Evolutionary conservation across 2,113 vertebrate species (phyloP), one percentile per base, ranked within the genome.

Genomic region (Xenopus borealis): DNA sequence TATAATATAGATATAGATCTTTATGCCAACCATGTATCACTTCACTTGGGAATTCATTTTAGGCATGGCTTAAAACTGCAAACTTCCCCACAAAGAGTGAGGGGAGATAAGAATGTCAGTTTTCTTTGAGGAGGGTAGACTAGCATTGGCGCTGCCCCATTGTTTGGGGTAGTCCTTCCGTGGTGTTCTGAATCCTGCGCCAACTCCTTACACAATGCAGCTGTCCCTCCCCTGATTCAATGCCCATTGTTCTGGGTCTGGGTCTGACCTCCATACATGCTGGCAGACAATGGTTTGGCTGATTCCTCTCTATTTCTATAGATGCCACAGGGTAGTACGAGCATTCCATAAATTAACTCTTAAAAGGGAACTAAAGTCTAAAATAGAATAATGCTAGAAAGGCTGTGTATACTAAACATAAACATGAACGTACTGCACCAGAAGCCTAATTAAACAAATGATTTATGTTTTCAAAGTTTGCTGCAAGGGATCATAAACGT

Each of bases 121-220:
- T 64, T 46, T 53, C 55, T 69, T 16, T 44, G 1, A 46, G 75
- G 66, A 30, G 16, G 55, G 52, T 30, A 52, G 79, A 70, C 19
- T 50, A 71, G 74, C 78, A 77, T 65, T 80, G 75, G 81, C 17
- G 10, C 52, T 3, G 71, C 71, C 7, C 82, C 77, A 87, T 85
- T 88, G 84, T 87, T 79, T 81, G 75, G 79, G 78, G 83, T 80
- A 78, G 83, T 72, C 82, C 84, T 89, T 86, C 84, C 81, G n/a
- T 84, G 80, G 78, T 83, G 80, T 67, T 79, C 83, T 14, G 78
- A 79, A 45, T 80, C 72, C 74, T 80, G 78, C 79, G 86, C 83
- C 85, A 79, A 72, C 63, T 78, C 1, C 0, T 0, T 66, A 83
- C 66, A 85, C 85, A 88, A 86, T 88, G 80, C 80, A 1, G 71